Evolutionary conservation across 2,797 vertebrate genomes (phyloP), one percentile per base, ranked within the genome.

Genomic region (Acipenser oxyrinchus): DNA sequence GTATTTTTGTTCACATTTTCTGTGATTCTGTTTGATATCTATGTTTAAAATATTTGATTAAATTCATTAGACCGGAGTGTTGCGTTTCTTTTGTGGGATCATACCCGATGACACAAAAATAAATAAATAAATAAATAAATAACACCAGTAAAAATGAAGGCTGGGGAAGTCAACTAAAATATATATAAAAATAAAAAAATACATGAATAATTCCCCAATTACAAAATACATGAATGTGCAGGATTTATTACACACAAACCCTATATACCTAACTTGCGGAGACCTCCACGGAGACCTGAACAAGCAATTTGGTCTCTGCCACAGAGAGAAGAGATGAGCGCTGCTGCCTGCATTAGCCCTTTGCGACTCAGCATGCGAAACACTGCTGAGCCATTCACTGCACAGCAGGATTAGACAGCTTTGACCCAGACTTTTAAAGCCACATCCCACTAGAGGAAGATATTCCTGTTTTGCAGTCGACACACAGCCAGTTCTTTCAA

Each of bases 261-360:
- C 52, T 57, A 37, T 11, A 63, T 52, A 55, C 49, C 62, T 62
- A 50, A 51, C 67, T 49, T 48, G 18, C 37, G n/a, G n/a, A n/a
- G n/a, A 57, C 65, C 70, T 62, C 66, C 57, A 12, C 23, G 10
- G 55, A 62, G 59, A 71, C 15, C 58, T 13, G 13, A 48, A 23
- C 8, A 62, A 52, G 37, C 13, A 65, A 52, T 10, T 18, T 11
- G 64, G 51, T 23, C 52, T n/a, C 18, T 53, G 12, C 51, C 51
- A 12, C 51, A 53, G 51, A 53, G 51, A 12, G 51, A 53, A 12
- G 51, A 37, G 51, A 12, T 12, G 51, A 12, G 8, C 8, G 6
- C 8, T 53, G 51, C 51, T 53, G 51, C 4, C 51, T 53, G 51
- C 51, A 12, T 12, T 12, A 53, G 12, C 8, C 8, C 51, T 3